Percentiles rank a stretch among this genome's conserved stretches.
Evolutionary conservation across 1,140 invertebrate species (phyloP).

Genomic region (Penaeus japonicus): DNA sequence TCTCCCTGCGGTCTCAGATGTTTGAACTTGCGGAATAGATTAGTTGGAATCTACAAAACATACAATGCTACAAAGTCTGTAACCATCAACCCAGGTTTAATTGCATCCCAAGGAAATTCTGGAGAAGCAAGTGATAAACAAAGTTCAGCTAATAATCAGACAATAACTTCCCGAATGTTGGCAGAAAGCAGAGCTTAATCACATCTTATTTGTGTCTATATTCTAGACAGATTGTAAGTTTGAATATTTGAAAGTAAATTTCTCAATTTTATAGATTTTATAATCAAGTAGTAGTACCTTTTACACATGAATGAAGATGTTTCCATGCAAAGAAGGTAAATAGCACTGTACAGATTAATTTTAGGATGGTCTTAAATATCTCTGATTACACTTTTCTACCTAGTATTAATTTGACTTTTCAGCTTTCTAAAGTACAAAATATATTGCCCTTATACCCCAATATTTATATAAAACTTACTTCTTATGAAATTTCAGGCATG

Average conservation of each 20-base stretch:
- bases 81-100: slow-evolving; percentile 69
- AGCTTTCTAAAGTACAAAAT: too few relatives aligned
- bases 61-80: slow-evolving; percentile 86
- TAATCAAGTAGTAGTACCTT: too few relatives aligned
- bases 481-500: too few relatives aligned
- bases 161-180: background rate
- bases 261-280: too few relatives aligned
- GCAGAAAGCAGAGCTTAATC: background rate
- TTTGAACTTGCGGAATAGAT: slow-evolving; percentile 90
- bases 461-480: too few relatives aligned
- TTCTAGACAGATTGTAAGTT: background rate
- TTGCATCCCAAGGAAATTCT: background rate
- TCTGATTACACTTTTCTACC: too few relatives aligned
- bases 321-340: too few relatives aligned
- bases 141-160: background rate
- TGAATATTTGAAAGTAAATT: background rate
- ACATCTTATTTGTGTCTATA: background rate
- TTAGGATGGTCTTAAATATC: too few relatives aligned
- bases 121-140: background rate
- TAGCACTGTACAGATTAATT: too few relatives aligned
- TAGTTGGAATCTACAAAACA: slow-evolving; percentile 97
- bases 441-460: too few relatives aligned
- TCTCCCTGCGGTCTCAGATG: slow-evolving; percentile 97
- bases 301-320: too few relatives aligned
- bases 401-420: too few relatives aligned